Percentiles rank a stretch among this genome's conserved stretches.
Evolutionary conservation across 2,113 vertebrate genomes (phyloP).

Genomic region (Nycticorax nycticorax): DNA sequence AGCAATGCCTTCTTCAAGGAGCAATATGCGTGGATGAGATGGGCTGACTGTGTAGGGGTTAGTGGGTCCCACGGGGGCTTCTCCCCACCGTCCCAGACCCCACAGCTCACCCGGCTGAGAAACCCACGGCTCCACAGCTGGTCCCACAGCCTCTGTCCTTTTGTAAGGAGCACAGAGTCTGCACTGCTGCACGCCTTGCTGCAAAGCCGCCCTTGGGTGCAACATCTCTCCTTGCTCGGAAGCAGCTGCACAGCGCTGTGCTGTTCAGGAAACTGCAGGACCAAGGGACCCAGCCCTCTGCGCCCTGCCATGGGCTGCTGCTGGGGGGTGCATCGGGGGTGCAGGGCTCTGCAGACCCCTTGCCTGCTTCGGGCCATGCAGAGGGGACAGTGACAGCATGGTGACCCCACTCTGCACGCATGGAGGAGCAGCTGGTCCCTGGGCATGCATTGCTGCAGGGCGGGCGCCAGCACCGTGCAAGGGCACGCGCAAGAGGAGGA

Average conservation of each 20-base stretch:
- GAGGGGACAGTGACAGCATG: fast-evolving
- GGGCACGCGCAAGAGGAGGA: fast-evolving
- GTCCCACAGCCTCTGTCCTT: neutral
- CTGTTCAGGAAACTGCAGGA: neutral
- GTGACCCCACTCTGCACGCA: neutral
- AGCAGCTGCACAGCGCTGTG: neutral
- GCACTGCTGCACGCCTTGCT: fast-evolving
- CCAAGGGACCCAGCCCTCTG: too few species aligned
- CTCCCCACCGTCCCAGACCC: too few species aligned
- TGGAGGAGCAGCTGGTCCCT: fast-evolving
- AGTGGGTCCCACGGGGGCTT: neutral
- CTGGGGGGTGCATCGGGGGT: fast-evolving
- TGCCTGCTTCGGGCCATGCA: fast-evolving
- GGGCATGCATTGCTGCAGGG: fast-evolving
- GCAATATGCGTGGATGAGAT: fast-evolving
- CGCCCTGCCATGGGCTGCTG: neutral
- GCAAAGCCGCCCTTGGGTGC: neutral
- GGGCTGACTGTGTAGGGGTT: neutral
- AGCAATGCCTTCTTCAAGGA: neutral
- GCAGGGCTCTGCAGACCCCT: neutral
- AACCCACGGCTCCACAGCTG: fast-evolving
- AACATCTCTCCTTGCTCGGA: neutral
- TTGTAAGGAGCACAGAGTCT: neutral
- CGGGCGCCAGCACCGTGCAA: neutral
- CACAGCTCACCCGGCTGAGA: neutral